phyloP scores from a whole-genome alignment of 2,113 vertebrate genomes.

The Apodemus speciosus region DNA sequence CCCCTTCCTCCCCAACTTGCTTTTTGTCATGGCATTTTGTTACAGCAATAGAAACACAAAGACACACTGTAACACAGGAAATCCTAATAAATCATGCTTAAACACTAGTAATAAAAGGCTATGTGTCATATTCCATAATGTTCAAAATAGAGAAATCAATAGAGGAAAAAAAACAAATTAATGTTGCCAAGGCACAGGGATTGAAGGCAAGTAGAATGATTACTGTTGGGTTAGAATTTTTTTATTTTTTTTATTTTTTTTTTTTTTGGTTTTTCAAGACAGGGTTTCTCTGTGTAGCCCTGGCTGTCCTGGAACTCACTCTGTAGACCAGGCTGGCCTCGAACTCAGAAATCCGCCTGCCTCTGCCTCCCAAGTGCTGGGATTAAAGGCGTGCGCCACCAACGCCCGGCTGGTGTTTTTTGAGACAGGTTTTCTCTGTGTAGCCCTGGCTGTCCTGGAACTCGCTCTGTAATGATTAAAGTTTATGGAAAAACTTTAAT shows the following conservation, averaged over 20 bases:
- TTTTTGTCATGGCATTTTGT: neutral
- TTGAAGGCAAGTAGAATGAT: neutral
- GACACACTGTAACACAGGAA: neutral
- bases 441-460: too few relatives aligned
- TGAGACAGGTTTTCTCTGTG: too few relatives aligned
- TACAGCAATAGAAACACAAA: neutral
- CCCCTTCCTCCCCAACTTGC: neutral
- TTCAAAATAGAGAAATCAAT: neutral
- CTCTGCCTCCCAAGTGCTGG: too few relatives aligned
- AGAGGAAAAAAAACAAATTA: neutral
- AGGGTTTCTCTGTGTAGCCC: too few relatives aligned
- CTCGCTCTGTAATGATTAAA: neutral
- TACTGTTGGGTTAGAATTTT: neutral
- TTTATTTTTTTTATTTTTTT: too few relatives aligned
- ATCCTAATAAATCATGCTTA: neutral
- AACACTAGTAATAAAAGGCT: neutral
- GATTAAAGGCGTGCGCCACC: too few relatives aligned
- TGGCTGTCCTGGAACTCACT: too few relatives aligned
- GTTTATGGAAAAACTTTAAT: neutral
- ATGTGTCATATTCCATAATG: neutral
- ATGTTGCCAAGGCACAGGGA: neutral
- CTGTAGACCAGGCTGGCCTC: too few relatives aligned
- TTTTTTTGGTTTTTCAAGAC: too few relatives aligned
- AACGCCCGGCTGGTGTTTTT: too few relatives aligned
- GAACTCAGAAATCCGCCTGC: too few relatives aligned